Evolutionary conservation across 2,888 invertebrate species (phyloP), one percentile per base, ranked within the genome.

Genomic region (Cosmorhoe ocellata): DNA sequence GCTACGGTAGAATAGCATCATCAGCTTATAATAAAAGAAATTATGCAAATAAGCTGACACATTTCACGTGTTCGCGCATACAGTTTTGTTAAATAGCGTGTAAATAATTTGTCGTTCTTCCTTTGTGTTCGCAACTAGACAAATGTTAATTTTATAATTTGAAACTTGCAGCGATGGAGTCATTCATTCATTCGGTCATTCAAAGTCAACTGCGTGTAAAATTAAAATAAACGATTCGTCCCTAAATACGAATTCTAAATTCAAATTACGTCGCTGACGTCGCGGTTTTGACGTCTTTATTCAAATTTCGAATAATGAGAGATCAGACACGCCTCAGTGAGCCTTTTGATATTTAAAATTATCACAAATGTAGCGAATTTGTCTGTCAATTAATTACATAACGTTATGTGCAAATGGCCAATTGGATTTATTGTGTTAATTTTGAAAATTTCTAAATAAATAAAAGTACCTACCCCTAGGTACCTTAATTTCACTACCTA

Each of bases 251-350:
- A 79, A 81, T 81, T 77, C 74, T 57, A 65, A 66, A 71, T 58
- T 59, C 52, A 55, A 59, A 59, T 59, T 62, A 55, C 32, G 48
- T 24, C 26, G 66, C 76, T 75, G 71, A 75, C 71, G 74, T 67
- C 79, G 86, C 78, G 87, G 88, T 87, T 85, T 84, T 71, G 79
- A 87, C 74, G 76, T 85, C 87, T 88, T 80, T 82, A 88, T 89
- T 79, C 76, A 75, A 79, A 82, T 77, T 83, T 76, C 63, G 74
- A 76, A 85, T 81, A 80, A 81, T 71, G 69, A 71, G 68, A 71
- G 64, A 79, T 86, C 81, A 70, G 81, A 51, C 52, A 76, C 79
- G 88, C 84, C 61, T 64, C 76, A 78, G 59, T 66, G 76, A 65
- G 48, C 61, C 59, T 74, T 75, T 85, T 88, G 75, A 81, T 81